Evolutionary conservation across 2,113 vertebrate species (phyloP), one percentile per base, ranked within the genome.

Genomic region (Atherinomorus stipes): DNA sequence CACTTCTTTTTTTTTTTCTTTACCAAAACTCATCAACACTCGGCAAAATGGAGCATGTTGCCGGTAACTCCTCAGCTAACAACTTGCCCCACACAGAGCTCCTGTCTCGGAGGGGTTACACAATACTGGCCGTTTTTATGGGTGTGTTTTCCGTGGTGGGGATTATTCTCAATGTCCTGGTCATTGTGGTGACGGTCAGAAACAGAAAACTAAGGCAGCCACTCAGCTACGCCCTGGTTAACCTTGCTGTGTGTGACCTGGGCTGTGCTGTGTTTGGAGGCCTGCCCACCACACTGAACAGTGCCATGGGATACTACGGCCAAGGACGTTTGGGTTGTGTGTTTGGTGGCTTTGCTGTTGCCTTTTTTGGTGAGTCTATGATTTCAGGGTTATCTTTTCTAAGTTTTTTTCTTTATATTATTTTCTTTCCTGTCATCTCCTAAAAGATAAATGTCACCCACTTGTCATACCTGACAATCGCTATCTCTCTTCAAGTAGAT

Each of bases 201-300:
- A 81, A 93, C 84, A 81, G 81, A 10, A 85, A 93, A 70, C 80
- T 94, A 7, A 80, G 85, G 50, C 92, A 94, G 64, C 92, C 93
- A 0, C 87, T 94, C 26, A 95, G 91, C 76, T 94, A 92, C 16
- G 92, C 93, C 9, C 80, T 95, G 75, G 93, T 95, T 1, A 94
- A 94, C 80, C 74, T 94, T 22, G 94, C 92, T 1, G 53, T 94
- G 12, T 91, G 93, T 62, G 93, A 94, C 73, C 88, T 95, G 40
- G 93, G 94, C 38, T 91, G 91, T 38, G 92, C 94, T 8, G 9
- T 91, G 21, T 90, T 92, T 26, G 93, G 93, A 22, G 93, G 92
- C 16, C 31, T 92, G 38, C 81, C 92, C 34, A 93, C 93, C n/a
- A 88, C 85, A 5, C 68, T 94, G 13, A 93, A 88, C 62, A 93